Base-by-base conservation (phyloP, 2,113 vertebrate species). In the Notarius lentiginosus region DNA sequence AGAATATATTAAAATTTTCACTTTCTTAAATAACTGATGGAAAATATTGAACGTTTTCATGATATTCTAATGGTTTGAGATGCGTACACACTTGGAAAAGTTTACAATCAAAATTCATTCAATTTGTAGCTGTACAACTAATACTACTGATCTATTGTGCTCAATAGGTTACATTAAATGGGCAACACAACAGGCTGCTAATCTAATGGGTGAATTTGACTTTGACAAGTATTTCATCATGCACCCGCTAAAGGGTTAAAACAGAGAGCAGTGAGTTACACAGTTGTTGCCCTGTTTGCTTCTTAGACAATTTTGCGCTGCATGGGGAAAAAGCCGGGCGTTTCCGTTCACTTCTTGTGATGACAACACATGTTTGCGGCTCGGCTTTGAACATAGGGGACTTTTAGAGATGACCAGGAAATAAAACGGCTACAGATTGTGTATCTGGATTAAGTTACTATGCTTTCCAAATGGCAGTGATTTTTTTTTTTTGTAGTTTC, bases 271-370 rank as follows among this genome's bases (percentile, higher is more conserved):
- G 30, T 14, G 79, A 14, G 79, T 3, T 60, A 20, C 51, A 30
- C 66, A 84, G 83, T 55, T 84, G 83, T 58, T 75, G 70, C 83
- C 34, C 30, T 75, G 30, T 84, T 60, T 84, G 68, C 83, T 56
- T 63, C 63, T 82, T 7, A 10, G 20, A 41, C 30, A 81, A 17
- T 56, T 79, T 79, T 56, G 24, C 9, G 6, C 53, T 56, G 53
- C 2, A 27, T 77, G 51, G 17, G 17, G 6, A 81, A 63, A 61
- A 47, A 6, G 11, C 18, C 5, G 58, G 11, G 20, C 49, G 58
- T 82, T 82, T 82, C 79, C 12, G 11, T 12, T 58, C 76, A 56
- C 56, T 61, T 81, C 30, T 61, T 24, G 79, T 81, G 0, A 81
- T 24, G 56, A 56, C 17, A 81, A 63, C 58, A 58, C 8, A 4